Base-by-base conservation (phyloP, 2,797 vertebrate species). In the Harpagifer antarcticus region DNA sequence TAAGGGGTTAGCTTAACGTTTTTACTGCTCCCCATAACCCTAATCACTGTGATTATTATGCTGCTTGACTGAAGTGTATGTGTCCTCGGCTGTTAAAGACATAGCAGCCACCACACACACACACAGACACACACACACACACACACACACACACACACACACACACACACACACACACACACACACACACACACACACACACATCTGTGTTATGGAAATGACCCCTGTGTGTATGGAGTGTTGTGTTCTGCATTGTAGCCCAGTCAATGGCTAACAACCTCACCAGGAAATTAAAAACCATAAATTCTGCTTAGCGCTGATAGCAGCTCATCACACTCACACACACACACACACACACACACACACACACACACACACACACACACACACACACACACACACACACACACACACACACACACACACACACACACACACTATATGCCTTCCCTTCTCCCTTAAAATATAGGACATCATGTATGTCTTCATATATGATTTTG, bases 241-340 rank as follows among this genome's bases (percentile, higher is more conserved):
- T 87, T 94, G 91, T 95, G 96, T 96, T 97, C 94, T 97, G 97
- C 97, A 95, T 96, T 97, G 96, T 97, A 96, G 96, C 95, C 88
- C 96, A 94, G 88, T 91, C 91, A 93, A 92, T 95, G 86, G 93
- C 94, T 96, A 96, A 96, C 96, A 95, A 96, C 96, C 96, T 96
- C 96, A 95, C 92, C 78, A 92, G 95, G 93, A 98, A 97, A 99
- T 99, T 97, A 98, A 98, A 99, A 98, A 95, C 94, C 96, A 98
- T 99, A 99, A 98, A 98, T 98, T 97, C 91, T 96, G 94, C 96
- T 97, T 96, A 96, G 95, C 93, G 89, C 94, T 95, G 95, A 96
- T 96, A 93, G 94, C 90, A 88, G 92, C 93, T 91, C 94, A 77
- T 75, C 72, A 66, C 43, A 20, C 42, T 56, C 33, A 49, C 33